phyloP scores from a whole-genome alignment of 2,113 vertebrate genomes.

The Ranitomeya imitator region DNA sequence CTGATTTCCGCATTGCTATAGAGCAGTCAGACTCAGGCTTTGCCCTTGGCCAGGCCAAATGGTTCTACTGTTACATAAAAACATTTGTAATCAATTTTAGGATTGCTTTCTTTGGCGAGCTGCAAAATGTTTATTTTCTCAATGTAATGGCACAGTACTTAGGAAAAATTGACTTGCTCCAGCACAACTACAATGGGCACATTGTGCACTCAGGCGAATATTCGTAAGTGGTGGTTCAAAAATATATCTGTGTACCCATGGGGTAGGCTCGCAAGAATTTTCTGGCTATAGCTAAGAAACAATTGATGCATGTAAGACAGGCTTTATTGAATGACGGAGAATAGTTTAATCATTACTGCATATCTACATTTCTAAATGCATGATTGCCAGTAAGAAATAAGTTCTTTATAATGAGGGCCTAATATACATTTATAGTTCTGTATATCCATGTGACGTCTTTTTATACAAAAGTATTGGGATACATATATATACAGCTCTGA shows the following conservation, averaged over 20 bases:
- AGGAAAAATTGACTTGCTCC: constrained; percentile 55
- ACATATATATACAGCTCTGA: neutral
- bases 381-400: constrained; percentile 15
- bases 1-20: constrained; percentile 41
- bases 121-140: constrained; percentile 55
- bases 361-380: constrained; percentile 29
- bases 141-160: constrained; percentile 56
- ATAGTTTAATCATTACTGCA: constrained; percentile 35
- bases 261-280: constrained; percentile 36
- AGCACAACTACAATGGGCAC: constrained; percentile 53
- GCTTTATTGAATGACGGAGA: constrained; percentile 40
- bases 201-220: constrained; percentile 55
- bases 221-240: constrained; percentile 49
- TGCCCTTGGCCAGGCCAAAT: constrained; percentile 38
- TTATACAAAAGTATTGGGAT: neutral
- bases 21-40: constrained; percentile 25
- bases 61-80: constrained; percentile 57
- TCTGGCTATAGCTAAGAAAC: constrained; percentile 45
- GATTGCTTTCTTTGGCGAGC: constrained; percentile 57
- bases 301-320: constrained; percentile 51
- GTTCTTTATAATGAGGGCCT: neutral
- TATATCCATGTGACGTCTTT: neutral
- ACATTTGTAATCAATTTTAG: constrained; percentile 58
- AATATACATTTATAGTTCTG: constrained; percentile 1
- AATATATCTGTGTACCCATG: constrained; percentile 45